Percentiles rank a stretch among this genome's conserved stretches.
These are phyloP conservation scores for Nematolebias whitei DNA, from an alignment of 2,113 vertebrate species.

Conservation along the genomic window DNA sequence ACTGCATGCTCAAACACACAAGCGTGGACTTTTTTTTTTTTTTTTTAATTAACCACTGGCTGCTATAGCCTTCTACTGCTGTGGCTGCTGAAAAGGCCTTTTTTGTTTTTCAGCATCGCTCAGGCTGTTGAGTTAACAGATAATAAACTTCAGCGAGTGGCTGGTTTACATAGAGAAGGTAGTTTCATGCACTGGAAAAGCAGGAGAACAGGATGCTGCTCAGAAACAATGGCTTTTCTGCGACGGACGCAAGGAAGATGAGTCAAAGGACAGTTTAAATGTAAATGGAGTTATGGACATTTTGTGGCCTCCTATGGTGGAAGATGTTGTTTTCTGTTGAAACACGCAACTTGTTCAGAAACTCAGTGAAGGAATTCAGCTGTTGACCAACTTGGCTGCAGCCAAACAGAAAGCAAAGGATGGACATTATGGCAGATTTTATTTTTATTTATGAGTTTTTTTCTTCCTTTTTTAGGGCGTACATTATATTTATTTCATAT, in stretches of 20 bases:
- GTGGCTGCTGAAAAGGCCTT: slow-evolving; percentile 29
- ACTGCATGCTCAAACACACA: slow-evolving; percentile 60
- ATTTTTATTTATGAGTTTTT: slow-evolving; percentile 80
- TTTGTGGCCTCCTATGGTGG: slow-evolving; percentile 19
- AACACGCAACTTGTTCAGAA: slow-evolving; percentile 34
- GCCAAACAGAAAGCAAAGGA: slow-evolving; percentile 50
- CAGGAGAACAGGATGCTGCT: slow-evolving; percentile 42
- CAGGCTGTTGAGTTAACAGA: slow-evolving; percentile 61
- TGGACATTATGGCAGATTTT: slow-evolving; percentile 54
- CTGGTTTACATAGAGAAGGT: slow-evolving; percentile 59
- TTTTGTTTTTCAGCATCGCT: slow-evolving; percentile 36
- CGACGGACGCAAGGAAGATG: slow-evolving; percentile 33
- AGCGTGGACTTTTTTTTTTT: slow-evolving; percentile 29
- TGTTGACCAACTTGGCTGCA: slow-evolving; percentile 43
- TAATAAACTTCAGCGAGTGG: slow-evolving; percentile 41
- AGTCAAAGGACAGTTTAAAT: slow-evolving; percentile 21
- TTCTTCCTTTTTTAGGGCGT: slow-evolving; percentile 62
- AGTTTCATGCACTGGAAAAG: slow-evolving; percentile 72
- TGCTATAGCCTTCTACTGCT: slow-evolving; percentile 42
- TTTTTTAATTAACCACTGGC: slow-evolving; percentile 31
- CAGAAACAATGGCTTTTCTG: slow-evolving; percentile 39
- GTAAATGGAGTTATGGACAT: slow-evolving; percentile 24
- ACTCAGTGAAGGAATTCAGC: slow-evolving; percentile 71
- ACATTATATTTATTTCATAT: slow-evolving; percentile 85
- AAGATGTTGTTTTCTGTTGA: slow-evolving; percentile 32